Conservation (phyloP, 35 echinoderm and acorn worm genomes). For the Lytechinus variegatus region DNA sequence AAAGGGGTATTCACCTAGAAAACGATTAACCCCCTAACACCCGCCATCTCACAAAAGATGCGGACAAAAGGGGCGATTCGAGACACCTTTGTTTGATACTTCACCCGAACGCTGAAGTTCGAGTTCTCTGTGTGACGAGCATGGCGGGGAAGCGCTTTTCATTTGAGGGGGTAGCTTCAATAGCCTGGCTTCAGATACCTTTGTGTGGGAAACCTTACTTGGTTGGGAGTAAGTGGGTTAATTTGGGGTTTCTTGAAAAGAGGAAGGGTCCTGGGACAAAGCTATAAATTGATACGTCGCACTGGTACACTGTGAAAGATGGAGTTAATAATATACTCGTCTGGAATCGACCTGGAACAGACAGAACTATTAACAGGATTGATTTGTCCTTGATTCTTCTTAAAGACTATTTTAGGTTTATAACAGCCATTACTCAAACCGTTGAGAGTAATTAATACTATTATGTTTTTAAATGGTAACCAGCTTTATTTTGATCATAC, state of each 20-base stretch:
- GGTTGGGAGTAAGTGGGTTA: neutral
- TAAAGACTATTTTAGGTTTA: neutral
- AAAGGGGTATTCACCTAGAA: constrained; percentile 18
- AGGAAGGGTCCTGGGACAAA: neutral
- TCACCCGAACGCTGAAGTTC: neutral
- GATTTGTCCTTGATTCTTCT: neutral
- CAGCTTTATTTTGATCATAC: too few species aligned
- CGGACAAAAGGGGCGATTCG: neutral
- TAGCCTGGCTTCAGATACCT: neutral
- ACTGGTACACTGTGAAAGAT: neutral
- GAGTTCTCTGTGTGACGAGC: neutral
- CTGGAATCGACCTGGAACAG: constrained; percentile 9
- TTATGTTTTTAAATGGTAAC: too few species aligned
- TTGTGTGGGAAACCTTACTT: neutral
- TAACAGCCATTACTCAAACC: neutral
- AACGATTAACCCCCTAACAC: neutral
- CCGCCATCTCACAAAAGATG: neutral
- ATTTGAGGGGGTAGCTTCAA: neutral
- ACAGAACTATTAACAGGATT: neutral
- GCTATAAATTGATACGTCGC: neutral
- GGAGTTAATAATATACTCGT: constrained; percentile 11
- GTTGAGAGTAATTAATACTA: too few species aligned
- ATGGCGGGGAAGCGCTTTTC: neutral
- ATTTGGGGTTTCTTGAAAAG: neutral
- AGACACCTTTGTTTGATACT: neutral